Evolutionary conservation across 2,888 invertebrate genomes (phyloP).

Genomic region (Anthophora plumipes): DNA sequence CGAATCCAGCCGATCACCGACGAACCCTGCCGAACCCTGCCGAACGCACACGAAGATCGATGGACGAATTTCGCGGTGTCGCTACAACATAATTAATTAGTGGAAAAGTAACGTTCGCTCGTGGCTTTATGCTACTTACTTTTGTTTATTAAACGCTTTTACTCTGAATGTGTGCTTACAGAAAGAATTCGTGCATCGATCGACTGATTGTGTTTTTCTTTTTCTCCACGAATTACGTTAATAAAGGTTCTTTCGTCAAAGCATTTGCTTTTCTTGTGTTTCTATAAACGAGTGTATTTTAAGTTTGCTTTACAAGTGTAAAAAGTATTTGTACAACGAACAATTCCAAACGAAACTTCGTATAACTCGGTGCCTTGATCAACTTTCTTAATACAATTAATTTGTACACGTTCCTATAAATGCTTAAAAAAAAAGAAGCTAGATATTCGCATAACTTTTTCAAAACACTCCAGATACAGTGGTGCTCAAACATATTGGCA

Average conservation of each 20-base stretch:
- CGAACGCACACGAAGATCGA: constrained; percentile 70
- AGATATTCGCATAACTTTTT: too few species aligned
- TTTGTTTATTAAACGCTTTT: constrained; percentile 50
- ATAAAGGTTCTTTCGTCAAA: constrained; percentile 12
- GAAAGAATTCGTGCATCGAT: constrained; percentile 8
- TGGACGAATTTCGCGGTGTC: constrained; percentile 62
- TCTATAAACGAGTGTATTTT: too few species aligned
- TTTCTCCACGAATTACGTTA: constrained; percentile 22
- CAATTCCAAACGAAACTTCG: too few species aligned
- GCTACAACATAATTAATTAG: constrained; percentile 72
- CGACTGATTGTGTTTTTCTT: constrained; percentile 18
- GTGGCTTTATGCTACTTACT: constrained; percentile 44
- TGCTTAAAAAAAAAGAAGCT: too few species aligned
- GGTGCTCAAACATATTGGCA: too few species aligned
- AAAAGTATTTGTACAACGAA: too few species aligned
- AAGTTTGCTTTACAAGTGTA: too few species aligned
- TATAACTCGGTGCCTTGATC: too few species aligned
- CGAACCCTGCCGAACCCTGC: constrained; percentile 71
- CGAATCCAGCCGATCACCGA: constrained; percentile 58
- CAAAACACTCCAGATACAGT: too few species aligned
- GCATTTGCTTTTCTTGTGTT: not conserved
- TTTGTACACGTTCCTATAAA: too few species aligned
- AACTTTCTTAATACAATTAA: too few species aligned
- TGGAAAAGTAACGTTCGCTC: constrained; percentile 70
- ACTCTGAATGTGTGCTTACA: constrained; percentile 23